phyloP scores from a whole-genome alignment of 2,888 invertebrate species.

The Caenorhabditis panamensis region DNA sequence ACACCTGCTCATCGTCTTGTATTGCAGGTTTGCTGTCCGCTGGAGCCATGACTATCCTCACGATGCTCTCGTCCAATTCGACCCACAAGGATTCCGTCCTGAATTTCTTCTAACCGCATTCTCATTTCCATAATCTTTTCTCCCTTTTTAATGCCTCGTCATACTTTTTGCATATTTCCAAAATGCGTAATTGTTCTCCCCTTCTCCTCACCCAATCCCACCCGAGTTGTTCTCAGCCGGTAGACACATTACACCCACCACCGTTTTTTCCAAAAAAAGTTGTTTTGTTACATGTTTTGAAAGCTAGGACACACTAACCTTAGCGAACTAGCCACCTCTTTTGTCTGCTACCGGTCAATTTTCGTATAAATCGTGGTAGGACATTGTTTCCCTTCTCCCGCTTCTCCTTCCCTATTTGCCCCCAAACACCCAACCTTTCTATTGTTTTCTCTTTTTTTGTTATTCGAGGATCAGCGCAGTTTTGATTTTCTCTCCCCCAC shows the following conservation, averaged over 20 bases:
- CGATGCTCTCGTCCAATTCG: slow-evolving; percentile 20
- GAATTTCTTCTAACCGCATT: slow-evolving; percentile 33
- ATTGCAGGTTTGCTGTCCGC: slow-evolving; percentile 67
- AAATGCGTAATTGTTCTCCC: slow-evolving; percentile 34
- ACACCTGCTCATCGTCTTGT: slow-evolving; percentile 8
- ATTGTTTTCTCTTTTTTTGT: slow-evolving; percentile 51
- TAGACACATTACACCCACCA: background rate
- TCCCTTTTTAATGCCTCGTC: slow-evolving; percentile 12
- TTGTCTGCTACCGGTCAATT: slow-evolving; percentile 51
- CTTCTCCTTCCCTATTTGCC: slow-evolving; percentile 18
- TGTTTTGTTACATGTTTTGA: slow-evolving; percentile 54
- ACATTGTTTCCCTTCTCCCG: slow-evolving; percentile 43
- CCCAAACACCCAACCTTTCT: slow-evolving; percentile 36
- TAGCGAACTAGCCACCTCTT: slow-evolving; percentile 53
- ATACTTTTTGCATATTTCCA: slow-evolving; percentile 28
- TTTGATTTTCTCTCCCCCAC: slow-evolving; percentile 49
- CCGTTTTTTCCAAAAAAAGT: slow-evolving; percentile 26
- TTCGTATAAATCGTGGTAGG: slow-evolving; percentile 52
- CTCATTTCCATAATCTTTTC: background rate
- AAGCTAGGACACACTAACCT: slow-evolving; percentile 37
- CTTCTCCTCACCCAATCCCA: slow-evolving; percentile 10
- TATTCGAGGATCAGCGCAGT: slow-evolving; percentile 43
- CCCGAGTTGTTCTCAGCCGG: slow-evolving; percentile 34
- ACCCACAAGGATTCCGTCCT: slow-evolving; percentile 24
- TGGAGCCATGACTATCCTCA: slow-evolving; percentile 61